Base-by-base conservation (phyloP, 2,797 vertebrate genomes). In the Chloroceryle inda region DNA sequence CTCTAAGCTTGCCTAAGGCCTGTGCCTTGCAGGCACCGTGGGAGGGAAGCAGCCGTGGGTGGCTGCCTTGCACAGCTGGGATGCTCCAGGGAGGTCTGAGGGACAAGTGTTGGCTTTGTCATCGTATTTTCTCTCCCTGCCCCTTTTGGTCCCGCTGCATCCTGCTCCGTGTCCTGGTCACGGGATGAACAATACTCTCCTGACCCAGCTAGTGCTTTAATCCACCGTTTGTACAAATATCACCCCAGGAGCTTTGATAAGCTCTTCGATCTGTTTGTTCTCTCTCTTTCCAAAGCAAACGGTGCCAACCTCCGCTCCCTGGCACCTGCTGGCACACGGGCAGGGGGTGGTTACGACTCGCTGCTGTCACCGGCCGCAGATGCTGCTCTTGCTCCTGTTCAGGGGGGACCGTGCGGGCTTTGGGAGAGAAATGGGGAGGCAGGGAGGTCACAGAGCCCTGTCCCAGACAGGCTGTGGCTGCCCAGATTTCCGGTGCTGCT, bases 51-150 rank as follows among this genome's bases (percentile, higher is more conserved):
- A 59, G 58, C 86, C 0, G 31, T 68, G 87, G 82, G 92, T 77
- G 92, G 82, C 61, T 73, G 66, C 66, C 24, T 11, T 5, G 4
- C 87, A 73, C 87, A 77, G 66, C 92, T 86, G 92, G 82, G 87
- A 58, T 26, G 38, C 87, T 93, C 72, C 33, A 1, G 87, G 92
- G 92, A 83, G 92, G 92, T 90, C 83, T 0, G 6, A 63, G 83
- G 78, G 62, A 64, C 78, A 87, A 84, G 88, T 79, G 88, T 79
- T 53, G 68, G 20, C 61, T 90, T 87, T 74, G 49, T 87, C 83
- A 13, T 61, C 23, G 66, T 71, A 45, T 89, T 66, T 67, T 45
- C 33, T 16, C 3, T 52, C 64, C 80, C 75, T 80, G 58, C 47
- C 76, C 83, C 88, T 53, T 74, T 71, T 49, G 45, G 45, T 63